These are phyloP conservation scores for Macaca mulatta DNA, from an alignment of 2,113 vertebrate species.

Conservation along the genomic window DNA sequence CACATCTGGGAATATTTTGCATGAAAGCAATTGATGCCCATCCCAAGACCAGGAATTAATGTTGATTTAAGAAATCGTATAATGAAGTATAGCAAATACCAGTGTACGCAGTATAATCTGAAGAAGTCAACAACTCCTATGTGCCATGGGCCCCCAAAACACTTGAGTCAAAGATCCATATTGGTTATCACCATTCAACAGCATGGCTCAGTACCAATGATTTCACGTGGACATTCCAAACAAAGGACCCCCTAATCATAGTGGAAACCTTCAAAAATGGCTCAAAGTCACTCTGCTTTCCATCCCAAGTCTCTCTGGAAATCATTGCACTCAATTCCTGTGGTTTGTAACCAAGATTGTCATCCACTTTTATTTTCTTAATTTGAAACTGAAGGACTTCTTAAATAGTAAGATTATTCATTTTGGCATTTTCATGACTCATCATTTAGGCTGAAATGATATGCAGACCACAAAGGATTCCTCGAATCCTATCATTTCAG, in stretches of 20 bases:
- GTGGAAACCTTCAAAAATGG: neutral
- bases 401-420: neutral
- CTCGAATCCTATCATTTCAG: neutral
- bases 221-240: neutral
- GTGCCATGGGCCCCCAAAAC: neutral
- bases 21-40: neutral
- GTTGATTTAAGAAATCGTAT: neutral
- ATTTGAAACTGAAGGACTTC: neutral
- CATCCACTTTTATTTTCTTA: neutral
- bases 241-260: neutral
- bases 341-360: neutral
- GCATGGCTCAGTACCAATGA: neutral
- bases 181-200: neutral
- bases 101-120: neutral
- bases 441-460: neutral
- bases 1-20: constrained; percentile 41
- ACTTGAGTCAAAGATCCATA: neutral
- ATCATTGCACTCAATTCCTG: neutral
- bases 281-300: neutral
- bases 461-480: neutral
- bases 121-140: neutral
- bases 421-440: neutral
- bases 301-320: neutral
- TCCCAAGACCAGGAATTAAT: neutral
- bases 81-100: neutral